A percentile compares a stretch with the other conserved stretches of the same genome.
Evolutionary conservation across 2,113 vertebrate genomes (phyloP).

Genomic region (Notothenia coriiceps): DNA sequence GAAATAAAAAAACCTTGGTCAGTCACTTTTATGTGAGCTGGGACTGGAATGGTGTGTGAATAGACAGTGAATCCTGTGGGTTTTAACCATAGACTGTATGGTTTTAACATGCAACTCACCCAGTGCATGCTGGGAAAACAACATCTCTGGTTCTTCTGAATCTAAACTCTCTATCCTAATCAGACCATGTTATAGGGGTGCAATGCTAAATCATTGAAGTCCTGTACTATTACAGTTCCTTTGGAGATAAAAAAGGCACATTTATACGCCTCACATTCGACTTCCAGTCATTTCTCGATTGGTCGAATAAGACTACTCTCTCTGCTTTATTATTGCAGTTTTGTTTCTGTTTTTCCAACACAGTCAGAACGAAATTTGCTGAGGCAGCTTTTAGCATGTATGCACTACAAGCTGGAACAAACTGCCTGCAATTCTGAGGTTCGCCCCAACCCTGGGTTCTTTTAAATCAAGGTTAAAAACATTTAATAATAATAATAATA

Average conservation of each 20-base stretch:
- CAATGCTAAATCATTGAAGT: neutral
- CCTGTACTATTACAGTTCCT: no score
- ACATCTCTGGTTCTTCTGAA: neutral
- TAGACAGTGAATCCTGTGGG: neutral
- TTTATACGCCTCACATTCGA: slow-evolving; percentile 1
- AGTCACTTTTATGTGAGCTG: slow-evolving; percentile 3
- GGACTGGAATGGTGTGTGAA: neutral
- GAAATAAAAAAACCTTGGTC: neutral
- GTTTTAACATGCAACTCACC: neutral
- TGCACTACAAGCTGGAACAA: no score
- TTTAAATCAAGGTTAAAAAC: no score
- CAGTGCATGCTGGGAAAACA: slow-evolving; percentile 9
- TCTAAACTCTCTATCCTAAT: neutral
- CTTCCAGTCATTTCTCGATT: neutral
- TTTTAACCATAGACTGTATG: no score
- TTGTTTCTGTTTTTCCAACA: neutral
- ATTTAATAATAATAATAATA: no score
- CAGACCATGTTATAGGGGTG: neutral
- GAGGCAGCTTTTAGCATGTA: no score
- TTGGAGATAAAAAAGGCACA: no score
- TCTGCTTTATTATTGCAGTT: neutral
- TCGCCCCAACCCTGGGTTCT: no score
- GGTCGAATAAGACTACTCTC: neutral
- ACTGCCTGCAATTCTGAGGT: no score
- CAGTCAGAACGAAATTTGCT: neutral